Base-by-base conservation (phyloP, 1,140 invertebrate species). In the Drosophila rhopaloa region DNA sequence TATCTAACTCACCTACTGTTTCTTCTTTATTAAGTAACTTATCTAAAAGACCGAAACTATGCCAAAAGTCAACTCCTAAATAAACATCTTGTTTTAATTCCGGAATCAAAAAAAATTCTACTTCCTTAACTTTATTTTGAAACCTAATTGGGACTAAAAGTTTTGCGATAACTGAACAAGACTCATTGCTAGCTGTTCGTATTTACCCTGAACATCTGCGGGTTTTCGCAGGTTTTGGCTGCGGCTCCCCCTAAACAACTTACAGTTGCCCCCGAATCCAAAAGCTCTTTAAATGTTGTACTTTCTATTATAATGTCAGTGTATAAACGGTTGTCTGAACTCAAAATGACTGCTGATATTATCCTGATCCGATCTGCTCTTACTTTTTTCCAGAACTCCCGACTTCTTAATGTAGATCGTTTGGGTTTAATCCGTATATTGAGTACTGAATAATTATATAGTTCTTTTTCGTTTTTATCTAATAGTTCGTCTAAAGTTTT, bases 241-340 rank as follows among this genome's bases (percentile, higher is more conserved):
- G 19, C 46, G 10, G 19, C 40, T 35, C 38, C 46, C 4, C 65
- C 55, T 53, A 11, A 27, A 55, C 24, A 67, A 37, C 65, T 67
- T 32, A 59, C 48, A 7, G 54, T 67, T 7, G 65, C 55, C 16
- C 63, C 65, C 1, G 65, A 67, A 51, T 67, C 56, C 3, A 48
- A 48, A 27, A 24, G 46, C 10, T 24, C 46, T 48, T 48, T 48
- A 48, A 48, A 48, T 13, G 46, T 27, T 48, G 46, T 48, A 24
- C 43, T 29, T 60, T 48, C 41, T 19, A 60, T 37, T 13, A 11
- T 38, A 46, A 60, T 48, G 14, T 48, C 41, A 29, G 57, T 60
- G 35, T 60, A 60, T 19, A 48, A 47, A 27, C 57, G 40, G 35
- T 60, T 60, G 16, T 60, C 57, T 9, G 32, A 46, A n/a, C 32